Base-by-base conservation (phyloP, 92 coral and sea anemone species). In the Parazoanthus atlanticus region DNA sequence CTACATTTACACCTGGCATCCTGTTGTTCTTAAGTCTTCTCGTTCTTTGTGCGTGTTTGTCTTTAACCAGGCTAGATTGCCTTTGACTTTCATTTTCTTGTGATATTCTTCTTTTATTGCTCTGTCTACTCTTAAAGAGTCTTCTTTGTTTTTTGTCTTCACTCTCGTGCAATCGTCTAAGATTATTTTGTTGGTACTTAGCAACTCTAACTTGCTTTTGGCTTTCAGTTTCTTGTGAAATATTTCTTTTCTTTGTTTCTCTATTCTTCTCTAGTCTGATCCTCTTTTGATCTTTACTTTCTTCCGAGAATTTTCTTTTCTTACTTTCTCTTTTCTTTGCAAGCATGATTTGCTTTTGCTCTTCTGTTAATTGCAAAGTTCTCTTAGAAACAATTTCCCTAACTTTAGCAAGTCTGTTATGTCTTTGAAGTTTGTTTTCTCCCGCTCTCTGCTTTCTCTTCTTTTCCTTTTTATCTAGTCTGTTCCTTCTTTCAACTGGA, bases 51-150 rank as follows among this genome's bases (percentile, higher is more conserved):
- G 25, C 25, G 7, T 65, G 70, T n/a, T 65, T 65, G 26, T 21
- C 5, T 65, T 65, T 65, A 5, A 19, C 70, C 25, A 65, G 70
- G 28, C 70, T 65, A 21, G 70, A 19, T n/a, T 65, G 70, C 28
- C 28, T 65, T 65, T 65, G n/a, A 65, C 70, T 65, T 65, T 65
- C 70, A 65, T n/a, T 65, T 65, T 65, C 70, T 65, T 65, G 70
- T 65, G 70, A 19, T 19, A 65, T 65, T 65, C 70, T 65, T 17
- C 70, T 65, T 65, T 65, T 65, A 21, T 65, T 65, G 4, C 70
- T 65, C 28, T 65, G 70, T n/a, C 70, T 65, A 65, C 28, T n/a
- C 28, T 65, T 65, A 15, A 3, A 21, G 28, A 65, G 70, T 15
- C 70, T 65, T 5, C 1, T 21, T n/a, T 65, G 70, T 17, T 65